Conservation (phyloP, 2,888 invertebrate genomes). For the Mimachlamys varia region DNA sequence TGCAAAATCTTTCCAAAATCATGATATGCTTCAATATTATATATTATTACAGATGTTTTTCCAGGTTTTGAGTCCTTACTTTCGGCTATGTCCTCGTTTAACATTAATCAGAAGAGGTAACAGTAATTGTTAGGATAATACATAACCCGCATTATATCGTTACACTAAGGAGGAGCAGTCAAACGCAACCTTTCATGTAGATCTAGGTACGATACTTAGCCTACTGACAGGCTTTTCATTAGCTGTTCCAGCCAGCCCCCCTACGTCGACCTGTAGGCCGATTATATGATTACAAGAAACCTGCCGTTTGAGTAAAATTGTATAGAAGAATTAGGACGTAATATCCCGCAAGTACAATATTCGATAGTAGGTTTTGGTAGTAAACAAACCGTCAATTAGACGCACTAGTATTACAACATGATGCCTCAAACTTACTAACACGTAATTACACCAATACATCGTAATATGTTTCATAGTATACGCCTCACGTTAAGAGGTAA, state of each 20-base stretch:
- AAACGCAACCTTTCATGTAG: background rate
- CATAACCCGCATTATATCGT: background rate
- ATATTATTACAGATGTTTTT: no score
- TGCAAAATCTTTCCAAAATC: no score
- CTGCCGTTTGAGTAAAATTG: background rate
- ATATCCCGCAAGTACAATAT: background rate
- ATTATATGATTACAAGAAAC: background rate
- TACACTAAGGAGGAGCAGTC: background rate
- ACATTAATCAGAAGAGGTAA: background rate
- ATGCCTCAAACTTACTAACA: background rate
- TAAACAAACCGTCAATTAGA: background rate
- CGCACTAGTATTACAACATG: background rate
- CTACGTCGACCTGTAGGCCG: background rate
- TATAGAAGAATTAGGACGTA: background rate
- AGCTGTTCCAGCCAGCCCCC: background rate
- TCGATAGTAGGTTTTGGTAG: background rate
- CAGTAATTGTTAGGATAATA: background rate
- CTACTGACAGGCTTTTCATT: background rate
- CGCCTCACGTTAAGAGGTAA: background rate
- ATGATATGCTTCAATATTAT: no score
- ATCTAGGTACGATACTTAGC: background rate
- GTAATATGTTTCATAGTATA: background rate
- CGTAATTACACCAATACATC: background rate
- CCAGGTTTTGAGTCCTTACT: background rate
- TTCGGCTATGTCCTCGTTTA: background rate